These are phyloP conservation scores for Prochilodus magdalenae DNA, from an alignment of 2,113 vertebrate genomes.

Conservation along the genomic window DNA sequence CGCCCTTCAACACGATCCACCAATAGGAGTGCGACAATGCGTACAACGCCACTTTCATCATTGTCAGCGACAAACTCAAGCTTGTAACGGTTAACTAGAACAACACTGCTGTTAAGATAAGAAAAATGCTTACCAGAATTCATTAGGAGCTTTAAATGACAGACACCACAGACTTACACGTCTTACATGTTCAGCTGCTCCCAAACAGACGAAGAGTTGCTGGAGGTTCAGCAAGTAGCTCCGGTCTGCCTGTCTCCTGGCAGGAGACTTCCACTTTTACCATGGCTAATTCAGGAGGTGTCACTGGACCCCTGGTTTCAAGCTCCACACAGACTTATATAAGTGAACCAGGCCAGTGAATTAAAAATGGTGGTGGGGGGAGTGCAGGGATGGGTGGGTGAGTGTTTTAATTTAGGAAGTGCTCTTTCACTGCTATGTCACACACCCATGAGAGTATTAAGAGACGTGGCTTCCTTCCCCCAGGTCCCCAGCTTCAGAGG, in stretches of 20 bases:
- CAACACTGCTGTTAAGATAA: neutral
- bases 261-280: conserved; percentile 44
- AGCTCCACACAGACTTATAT: conserved; percentile 30
- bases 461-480: conserved; percentile 1
- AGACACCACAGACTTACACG: neutral
- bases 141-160: neutral
- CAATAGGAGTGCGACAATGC: no score
- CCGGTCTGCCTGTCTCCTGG: conserved; percentile 9
- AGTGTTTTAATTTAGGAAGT: conserved; percentile 50
- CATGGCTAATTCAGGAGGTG: conserved; percentile 34
- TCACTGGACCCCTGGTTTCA: conserved; percentile 32
- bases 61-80: neutral
- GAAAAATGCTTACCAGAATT: neutral
- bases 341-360: conserved; percentile 35
- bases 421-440: conserved; percentile 46
- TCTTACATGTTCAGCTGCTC: conserved; percentile 23
- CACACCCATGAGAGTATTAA: conserved; percentile 20
- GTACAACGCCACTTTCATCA: no score
- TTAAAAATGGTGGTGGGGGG: neutral
- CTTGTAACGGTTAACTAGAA: neutral
- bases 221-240: conserved; percentile 1
- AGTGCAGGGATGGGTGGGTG: neutral
- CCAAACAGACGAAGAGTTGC: neutral
- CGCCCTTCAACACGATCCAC: no score
- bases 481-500: neutral